Evolutionary conservation across 2,888 invertebrate species (phyloP).

Genomic region (Folsomia manolachei): DNA sequence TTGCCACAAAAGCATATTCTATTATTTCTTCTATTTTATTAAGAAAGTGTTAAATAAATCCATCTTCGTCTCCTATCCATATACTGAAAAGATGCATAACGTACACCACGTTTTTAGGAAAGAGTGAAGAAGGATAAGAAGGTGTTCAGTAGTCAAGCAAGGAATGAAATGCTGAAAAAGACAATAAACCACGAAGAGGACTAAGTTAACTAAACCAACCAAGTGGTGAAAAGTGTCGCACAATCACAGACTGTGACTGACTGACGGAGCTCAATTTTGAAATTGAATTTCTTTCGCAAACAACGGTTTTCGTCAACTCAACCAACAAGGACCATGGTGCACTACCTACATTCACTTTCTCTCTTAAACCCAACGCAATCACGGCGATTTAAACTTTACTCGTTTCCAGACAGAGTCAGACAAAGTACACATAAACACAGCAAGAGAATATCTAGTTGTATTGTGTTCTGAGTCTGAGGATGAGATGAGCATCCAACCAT

Average conservation of each 20-base stretch:
- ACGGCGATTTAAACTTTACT: background rate
- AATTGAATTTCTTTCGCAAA: slow-evolving; percentile 20
- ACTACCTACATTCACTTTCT: background rate
- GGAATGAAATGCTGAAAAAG: no score
- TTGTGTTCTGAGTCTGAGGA: no score
- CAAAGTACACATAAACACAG: no score
- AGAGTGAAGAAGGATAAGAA: background rate
- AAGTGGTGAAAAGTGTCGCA: background rate
- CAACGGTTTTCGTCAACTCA: background rate
- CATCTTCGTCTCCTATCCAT: slow-evolving; percentile 18
- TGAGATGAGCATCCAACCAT: background rate
- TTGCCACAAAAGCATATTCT: background rate
- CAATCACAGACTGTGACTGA: slow-evolving; percentile 8
- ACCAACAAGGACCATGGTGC: background rate
- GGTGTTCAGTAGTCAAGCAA: background rate
- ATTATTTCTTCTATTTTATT: slow-evolving; percentile 11
- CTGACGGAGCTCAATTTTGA: slow-evolving; percentile 14
- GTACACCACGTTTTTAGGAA: background rate
- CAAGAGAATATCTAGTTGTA: no score
- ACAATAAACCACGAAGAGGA: background rate
- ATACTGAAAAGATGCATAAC: background rate
- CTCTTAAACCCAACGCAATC: background rate
- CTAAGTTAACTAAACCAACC: background rate
- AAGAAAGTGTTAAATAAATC: slow-evolving; percentile 20
- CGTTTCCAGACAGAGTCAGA: background rate